Evolutionary conservation across 35 echinoderm and acorn worm genomes (phyloP), one percentile per base, ranked within the genome.

Genomic region (Acanthaster planci): DNA sequence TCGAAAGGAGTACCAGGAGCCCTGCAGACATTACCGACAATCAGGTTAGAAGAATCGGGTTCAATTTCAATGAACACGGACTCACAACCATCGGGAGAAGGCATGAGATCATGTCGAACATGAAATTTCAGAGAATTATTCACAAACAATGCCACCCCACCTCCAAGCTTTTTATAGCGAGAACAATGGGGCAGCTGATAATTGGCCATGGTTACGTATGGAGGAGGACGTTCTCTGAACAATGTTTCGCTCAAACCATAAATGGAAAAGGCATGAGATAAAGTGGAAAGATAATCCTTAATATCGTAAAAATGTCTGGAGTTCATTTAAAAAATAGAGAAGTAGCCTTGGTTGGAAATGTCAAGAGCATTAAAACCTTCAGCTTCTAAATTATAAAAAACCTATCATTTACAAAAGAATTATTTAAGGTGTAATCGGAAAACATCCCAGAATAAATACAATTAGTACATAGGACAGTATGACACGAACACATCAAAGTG

Each of bases 161-260:
- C 42, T 47, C 42, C 42, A 12, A 67, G 59, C n/a, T 67, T 67
- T 21, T 67, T 14, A 0, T 18, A 68, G 34, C 60, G 60, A 22
- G 60, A 35, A 26, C 19, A 68, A 29, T 68, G 60, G 29, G 8
- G 21, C 1, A 68, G 60, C 1, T 68, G 18, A 15, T 68, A 68
- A 68, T 29, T 68, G 60, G 23, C 23, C 60, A 68, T 35, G 27
- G 21, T 26, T 18, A 68, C 60, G 8, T 35, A 68, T 29, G 23
- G 60, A 68, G 60, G 60, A 68, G 60, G 27, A 29, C 23, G 9
- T 68, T 68, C 60, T 68, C 34, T 29, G 34, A 68, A 68, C 60
- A 18, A 68, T 2, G 35, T 80, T 26, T 50, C 78, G 30, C 4
- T 47, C 4, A 47, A 47, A 12, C 42, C 42, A 12, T 6, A 12